These are phyloP conservation scores for Onthophagus sagittarius DNA, from an alignment of 2,888 invertebrate species.

Conservation along the genomic window DNA sequence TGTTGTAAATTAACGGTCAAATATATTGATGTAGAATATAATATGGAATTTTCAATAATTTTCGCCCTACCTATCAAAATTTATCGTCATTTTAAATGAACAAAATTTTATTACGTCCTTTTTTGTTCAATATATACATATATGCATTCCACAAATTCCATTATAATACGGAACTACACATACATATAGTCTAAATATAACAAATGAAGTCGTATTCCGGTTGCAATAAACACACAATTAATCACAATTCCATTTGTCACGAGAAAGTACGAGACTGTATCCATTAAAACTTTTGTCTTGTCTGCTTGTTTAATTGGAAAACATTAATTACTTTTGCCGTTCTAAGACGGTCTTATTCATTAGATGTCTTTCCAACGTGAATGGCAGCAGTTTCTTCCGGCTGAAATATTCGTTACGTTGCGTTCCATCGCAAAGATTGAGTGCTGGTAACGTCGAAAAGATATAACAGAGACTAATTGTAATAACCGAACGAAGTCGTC, in stretches of 20 bases:
- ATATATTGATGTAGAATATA: no score
- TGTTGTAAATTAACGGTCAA: no score
- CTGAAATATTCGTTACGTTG: neutral
- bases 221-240: neutral
- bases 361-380: neutral
- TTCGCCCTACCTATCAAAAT: no score
- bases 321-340: neutral
- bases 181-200: neutral
- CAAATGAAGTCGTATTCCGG: neutral
- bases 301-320: neutral
- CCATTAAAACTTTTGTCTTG: neutral
- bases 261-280: neutral
- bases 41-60: no score
- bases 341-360: neutral
- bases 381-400: neutral
- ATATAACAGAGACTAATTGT: neutral
- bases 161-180: no score
- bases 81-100: no score
- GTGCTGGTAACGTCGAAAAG: neutral
- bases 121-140: neutral
- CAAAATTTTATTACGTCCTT: no score
- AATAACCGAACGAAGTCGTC: neutral
- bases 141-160: no score
- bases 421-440: neutral
- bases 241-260: neutral